These are phyloP conservation scores for Dinoponera quadriceps DNA, from an alignment of 1,140 invertebrate genomes.

Conservation along the genomic window DNA sequence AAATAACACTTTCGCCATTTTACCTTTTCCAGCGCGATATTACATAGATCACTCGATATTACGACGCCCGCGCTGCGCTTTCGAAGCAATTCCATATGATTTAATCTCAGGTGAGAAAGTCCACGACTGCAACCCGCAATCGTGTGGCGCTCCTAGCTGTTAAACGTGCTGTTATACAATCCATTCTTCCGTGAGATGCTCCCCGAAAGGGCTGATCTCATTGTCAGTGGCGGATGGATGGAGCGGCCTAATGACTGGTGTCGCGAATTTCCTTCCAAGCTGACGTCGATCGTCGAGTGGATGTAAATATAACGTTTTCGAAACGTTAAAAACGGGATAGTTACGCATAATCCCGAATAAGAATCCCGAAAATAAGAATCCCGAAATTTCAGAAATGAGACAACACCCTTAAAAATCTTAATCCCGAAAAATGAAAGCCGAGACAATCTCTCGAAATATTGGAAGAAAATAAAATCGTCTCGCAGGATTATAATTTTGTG, in stretches of 20 bases:
- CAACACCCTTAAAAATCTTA: no score
- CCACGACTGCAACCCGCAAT: neutral
- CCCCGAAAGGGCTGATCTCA: neutral
- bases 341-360: no score
- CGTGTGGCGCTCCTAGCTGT: neutral
- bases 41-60: slow-evolving; percentile 52
- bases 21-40: slow-evolving; percentile 25
- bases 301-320: no score
- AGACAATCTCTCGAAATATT: no score
- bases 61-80: neutral
- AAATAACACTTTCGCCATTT: slow-evolving; percentile 50
- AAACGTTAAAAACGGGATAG: no score
- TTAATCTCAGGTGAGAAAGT: slow-evolving; percentile 48
- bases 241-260: neutral
- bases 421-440: no score
- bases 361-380: no score
- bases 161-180: slow-evolving; percentile 12
- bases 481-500: no score
- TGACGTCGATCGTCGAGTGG: no score
- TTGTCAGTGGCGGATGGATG: neutral
- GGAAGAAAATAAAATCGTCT: no score
- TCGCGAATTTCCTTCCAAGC: neutral
- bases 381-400: no score
- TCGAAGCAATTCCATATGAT: slow-evolving; percentile 39
- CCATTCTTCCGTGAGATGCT: neutral